Evolutionary conservation across 2,888 invertebrate genomes (phyloP), one percentile per base, ranked within the genome.

Genomic region (Eupithecia dodoneata): DNA sequence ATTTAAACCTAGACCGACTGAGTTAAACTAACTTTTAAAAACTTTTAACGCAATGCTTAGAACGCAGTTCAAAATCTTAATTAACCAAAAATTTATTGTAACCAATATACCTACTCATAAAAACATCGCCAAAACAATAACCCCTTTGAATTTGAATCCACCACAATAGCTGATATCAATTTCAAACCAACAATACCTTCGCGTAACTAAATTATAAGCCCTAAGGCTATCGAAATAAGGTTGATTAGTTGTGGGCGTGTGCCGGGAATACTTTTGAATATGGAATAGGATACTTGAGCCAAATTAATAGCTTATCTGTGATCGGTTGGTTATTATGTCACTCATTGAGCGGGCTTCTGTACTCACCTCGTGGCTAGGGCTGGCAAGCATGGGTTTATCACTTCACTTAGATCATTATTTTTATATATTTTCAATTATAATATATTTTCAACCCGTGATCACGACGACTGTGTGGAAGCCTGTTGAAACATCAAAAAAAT

Each of bases 291-390:
- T 92, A 93, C 92, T 93, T 91, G 92, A 92, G 92, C 91, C 89
- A 93, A 94, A 94, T 94, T 93, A 94, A 93, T 93, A 90, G 91
- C 91, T 92, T 93, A 94, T 94, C 94, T 90, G 83, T 84, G 89
- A 93, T 93, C 93, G 87, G 89, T 88, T 87, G 88, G 91, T 92
- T 92, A 92, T 93, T 93, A 91, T 93, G 92, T 93, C 94, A 93
- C 90, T 93, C 90, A 91, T 89, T 91, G 91, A 89, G 89, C 87
- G 86, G 89, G 90, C 83, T 89, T 86, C 85, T 82, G 85, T 87
- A 86, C 85, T 88, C 89, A 90, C 88, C 86, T 89, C 74, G 87
- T 89, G 85, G 30, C 70, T 84, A 93, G 92, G 94, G 93, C 81
- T 93, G 92, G 47, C 76, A 73, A 74, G 45, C 10, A 9, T 15